Percentiles rank a stretch among this genome's conserved stretches.
Evolutionary conservation across 2,113 vertebrate genomes (phyloP).

Genomic region (Sardina pilchardus): DNA sequence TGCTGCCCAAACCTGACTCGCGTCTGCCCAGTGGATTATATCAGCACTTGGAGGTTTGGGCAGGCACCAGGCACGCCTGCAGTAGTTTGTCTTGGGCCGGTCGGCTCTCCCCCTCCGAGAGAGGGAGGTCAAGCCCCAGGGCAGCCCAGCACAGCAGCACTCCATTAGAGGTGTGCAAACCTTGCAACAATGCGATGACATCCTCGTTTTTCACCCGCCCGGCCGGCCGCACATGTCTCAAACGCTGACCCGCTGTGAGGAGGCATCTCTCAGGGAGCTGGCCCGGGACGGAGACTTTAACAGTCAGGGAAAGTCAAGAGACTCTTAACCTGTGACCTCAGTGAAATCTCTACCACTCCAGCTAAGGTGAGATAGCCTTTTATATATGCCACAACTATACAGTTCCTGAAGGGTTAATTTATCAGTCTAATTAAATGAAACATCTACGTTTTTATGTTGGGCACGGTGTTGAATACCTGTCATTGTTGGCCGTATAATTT

Average conservation of each 20-base stretch:
- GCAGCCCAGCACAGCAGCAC: slow-evolving; percentile 73
- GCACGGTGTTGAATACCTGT: not conserved
- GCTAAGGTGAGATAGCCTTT: not conserved
- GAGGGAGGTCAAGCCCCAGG: slow-evolving; percentile 70
- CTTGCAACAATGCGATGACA: slow-evolving; percentile 84
- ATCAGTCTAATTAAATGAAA: not conserved
- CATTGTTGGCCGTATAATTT: not conserved
- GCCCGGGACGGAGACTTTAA: slow-evolving; percentile 60
- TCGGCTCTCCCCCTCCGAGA: slow-evolving; percentile 64
- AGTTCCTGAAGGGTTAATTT: not conserved
- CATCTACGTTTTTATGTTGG: not conserved
- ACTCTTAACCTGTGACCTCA: slow-evolving; percentile 67
- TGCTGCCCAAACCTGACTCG: not conserved
- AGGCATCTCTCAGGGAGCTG: slow-evolving; percentile 56
- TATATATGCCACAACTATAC: not conserved
- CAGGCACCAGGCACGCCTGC: slow-evolving; percentile 75
- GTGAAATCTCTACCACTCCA: slow-evolving; percentile 7
- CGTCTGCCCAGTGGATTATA: slow-evolving; percentile 49
- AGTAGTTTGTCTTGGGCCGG: slow-evolving; percentile 79
- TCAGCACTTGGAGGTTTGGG: slow-evolving; percentile 63
- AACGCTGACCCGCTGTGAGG: slow-evolving; percentile 71
- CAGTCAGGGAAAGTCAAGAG: slow-evolving; percentile 56
- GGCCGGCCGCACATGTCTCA: slow-evolving; percentile 66
- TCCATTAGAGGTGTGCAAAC: slow-evolving; percentile 89
- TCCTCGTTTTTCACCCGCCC: slow-evolving; percentile 79